A percentile compares a stretch with the other conserved stretches of the same genome.
These are phyloP conservation scores for Cataglyphis rosenhaueri DNA, from an alignment of 2,888 invertebrate genomes.

Conservation along the genomic window DNA sequence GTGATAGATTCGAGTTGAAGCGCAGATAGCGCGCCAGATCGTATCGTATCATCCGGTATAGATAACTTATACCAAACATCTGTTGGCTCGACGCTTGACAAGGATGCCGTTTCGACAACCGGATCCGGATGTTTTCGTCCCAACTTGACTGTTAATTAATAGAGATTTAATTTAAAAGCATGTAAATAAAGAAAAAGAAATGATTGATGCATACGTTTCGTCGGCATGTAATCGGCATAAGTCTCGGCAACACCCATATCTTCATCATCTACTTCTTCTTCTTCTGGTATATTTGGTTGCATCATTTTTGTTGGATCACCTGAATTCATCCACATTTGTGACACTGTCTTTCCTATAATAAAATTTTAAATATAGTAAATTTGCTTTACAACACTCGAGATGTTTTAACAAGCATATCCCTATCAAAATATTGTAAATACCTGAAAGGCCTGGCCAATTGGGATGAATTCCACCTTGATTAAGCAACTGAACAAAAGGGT, in stretches of 20 bases:
- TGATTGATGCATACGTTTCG: constrained; percentile 90
- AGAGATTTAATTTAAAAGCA: not conserved
- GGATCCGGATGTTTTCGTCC: constrained; percentile 99
- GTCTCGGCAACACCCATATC: constrained; percentile 99
- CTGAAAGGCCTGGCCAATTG: constrained; percentile 83
- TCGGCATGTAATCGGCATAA: constrained; percentile 99
- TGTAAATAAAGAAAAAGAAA: not conserved
- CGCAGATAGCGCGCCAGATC: constrained; percentile 95
- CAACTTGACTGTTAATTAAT: constrained; percentile 90
- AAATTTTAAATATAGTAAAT: not conserved
- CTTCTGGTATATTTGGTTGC: constrained; percentile 87
- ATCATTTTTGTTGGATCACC: constrained; percentile 85
- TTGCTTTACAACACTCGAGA: not conserved
- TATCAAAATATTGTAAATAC: constrained; percentile 68
- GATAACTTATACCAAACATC: constrained; percentile 96
- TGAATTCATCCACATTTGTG: constrained; percentile 88
- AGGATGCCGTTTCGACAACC: constrained; percentile 99
- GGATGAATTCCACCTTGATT: constrained; percentile 83
- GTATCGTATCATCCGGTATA: constrained; percentile 94
- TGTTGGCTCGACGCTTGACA: constrained; percentile 97
- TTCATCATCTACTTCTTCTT: constrained; percentile 96
- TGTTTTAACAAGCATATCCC: not conserved
- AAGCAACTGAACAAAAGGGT: constrained; percentile 85
- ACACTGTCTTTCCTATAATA: constrained; percentile 86
- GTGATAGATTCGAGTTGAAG: constrained; percentile 98